A percentile compares a stretch with the other conserved stretches of the same genome.
These are phyloP conservation scores for Cheilosia vernalis DNA, from an alignment of 2,888 invertebrate species.

Conservation along the genomic window DNA sequence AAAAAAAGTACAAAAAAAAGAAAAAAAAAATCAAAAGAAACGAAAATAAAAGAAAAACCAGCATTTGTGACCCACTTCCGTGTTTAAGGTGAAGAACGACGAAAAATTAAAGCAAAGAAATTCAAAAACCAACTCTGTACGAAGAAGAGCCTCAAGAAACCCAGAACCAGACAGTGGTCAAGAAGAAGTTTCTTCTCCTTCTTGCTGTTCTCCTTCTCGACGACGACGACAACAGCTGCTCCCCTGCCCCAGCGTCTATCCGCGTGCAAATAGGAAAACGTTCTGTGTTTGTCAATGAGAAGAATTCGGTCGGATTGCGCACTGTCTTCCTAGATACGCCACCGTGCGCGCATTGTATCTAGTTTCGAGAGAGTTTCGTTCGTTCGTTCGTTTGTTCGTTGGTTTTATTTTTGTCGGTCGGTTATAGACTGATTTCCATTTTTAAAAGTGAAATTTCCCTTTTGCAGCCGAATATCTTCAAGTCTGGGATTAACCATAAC, in stretches of 20 bases:
- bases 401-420: conserved; percentile 5
- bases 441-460: conserved; percentile 69
- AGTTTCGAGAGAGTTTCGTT: conserved; percentile 46
- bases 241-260: not conserved
- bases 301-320: conserved; percentile 43
- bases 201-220: conserved; percentile 9
- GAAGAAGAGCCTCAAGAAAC: conserved; percentile 58
- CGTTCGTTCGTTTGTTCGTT: conserved; percentile 1
- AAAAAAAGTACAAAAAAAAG: too few relatives aligned
- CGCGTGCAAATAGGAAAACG: conserved; percentile 57
- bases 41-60: conserved; percentile 72
- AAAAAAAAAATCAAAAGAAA: conserved; percentile 62
- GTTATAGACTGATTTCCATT: conserved; percentile 67
- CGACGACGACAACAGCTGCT: conserved; percentile 6
- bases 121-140: conserved; percentile 40
- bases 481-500: conserved; percentile 42
- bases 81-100: conserved; percentile 58
- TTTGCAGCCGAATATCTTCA: conserved; percentile 41
- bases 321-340: conserved; percentile 56
- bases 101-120: conserved; percentile 38
- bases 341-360: conserved; percentile 45
- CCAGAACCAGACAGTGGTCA: conserved; percentile 44
- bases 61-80: conserved; percentile 73
- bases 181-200: conserved; percentile 59
- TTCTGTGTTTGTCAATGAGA: conserved; percentile 65